Conservation (phyloP, 2,113 vertebrate genomes). For the Lonchura striata region DNA sequence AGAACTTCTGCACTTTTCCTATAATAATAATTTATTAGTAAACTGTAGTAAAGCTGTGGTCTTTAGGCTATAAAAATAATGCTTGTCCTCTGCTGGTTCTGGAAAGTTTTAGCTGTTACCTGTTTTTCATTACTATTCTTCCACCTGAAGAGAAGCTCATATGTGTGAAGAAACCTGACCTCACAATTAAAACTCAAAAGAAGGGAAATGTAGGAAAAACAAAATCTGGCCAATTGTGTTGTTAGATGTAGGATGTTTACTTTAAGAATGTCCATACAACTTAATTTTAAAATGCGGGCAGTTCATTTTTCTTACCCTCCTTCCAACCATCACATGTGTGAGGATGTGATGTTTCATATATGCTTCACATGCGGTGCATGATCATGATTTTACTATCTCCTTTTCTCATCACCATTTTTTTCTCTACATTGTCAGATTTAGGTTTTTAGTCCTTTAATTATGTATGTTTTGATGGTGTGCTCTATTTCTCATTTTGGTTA, state of each 20-base stretch:
- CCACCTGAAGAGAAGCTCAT: background rate
- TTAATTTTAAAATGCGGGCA: background rate
- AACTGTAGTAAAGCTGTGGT: background rate
- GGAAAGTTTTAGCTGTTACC: background rate
- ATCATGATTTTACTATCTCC: slow-evolving; percentile 5
- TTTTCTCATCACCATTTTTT: slow-evolving; percentile 12
- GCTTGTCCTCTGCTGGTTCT: background rate
- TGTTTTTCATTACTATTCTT: background rate
- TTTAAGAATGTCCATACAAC: background rate
- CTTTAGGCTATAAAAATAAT: background rate
- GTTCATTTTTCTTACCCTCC: background rate
- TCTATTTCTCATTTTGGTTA: slow-evolving; percentile 39
- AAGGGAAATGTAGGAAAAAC: background rate
- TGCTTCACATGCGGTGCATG: background rate
- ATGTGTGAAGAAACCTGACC: background rate
- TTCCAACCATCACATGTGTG: background rate
- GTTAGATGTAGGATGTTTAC: background rate
- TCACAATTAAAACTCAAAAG: background rate
- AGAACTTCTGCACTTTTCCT: background rate
- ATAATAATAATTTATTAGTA: slow-evolving; percentile 17
- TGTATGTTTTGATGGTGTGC: slow-evolving; percentile 37
- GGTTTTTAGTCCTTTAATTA: slow-evolving; percentile 46
- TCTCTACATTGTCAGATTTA: background rate
- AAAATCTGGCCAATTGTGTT: background rate
- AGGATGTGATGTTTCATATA: background rate